Conservation (phyloP, 2,888 invertebrate species). For the Acanthosepion pharaonis region DNA sequence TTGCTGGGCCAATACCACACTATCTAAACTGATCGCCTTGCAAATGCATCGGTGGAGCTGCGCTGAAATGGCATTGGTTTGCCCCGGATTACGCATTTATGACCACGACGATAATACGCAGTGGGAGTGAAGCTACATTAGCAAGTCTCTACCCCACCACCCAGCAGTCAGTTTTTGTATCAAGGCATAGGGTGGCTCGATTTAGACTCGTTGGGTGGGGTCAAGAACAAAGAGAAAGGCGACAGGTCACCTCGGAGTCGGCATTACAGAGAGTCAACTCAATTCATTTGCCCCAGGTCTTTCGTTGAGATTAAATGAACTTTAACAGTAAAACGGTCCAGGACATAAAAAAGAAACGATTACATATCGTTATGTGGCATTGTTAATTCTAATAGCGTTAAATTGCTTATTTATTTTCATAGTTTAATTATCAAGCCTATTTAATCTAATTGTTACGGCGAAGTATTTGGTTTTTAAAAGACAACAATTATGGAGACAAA, state of each 20-base stretch:
- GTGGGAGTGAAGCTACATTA: not conserved
- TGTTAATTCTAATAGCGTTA: not conserved
- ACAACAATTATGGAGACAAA: not conserved
- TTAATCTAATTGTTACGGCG: not conserved
- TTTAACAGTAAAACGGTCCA: too few relatives aligned
- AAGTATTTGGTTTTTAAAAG: not conserved
- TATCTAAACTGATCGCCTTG: not conserved
- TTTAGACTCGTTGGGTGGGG: too few relatives aligned
- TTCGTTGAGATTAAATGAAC: too few relatives aligned
- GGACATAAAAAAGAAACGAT: not conserved
- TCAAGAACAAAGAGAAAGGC: too few relatives aligned
- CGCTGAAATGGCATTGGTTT: not conserved
- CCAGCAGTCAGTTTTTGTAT: not conserved
- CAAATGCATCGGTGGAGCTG: not conserved
- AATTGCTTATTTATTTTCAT: slow-evolving; percentile 4
- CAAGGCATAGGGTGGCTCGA: too few relatives aligned
- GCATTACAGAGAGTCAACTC: too few relatives aligned
- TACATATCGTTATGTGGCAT: not conserved
- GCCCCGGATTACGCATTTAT: not conserved
- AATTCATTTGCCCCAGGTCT: too few relatives aligned
- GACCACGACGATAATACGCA: not conserved
- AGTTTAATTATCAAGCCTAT: not conserved
- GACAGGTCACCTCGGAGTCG: too few relatives aligned
- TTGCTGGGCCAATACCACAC: slow-evolving; percentile 2
- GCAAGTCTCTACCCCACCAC: not conserved